phyloP scores from a whole-genome alignment of 2,113 vertebrate species.

The Chaenocephalus aceratus region DNA sequence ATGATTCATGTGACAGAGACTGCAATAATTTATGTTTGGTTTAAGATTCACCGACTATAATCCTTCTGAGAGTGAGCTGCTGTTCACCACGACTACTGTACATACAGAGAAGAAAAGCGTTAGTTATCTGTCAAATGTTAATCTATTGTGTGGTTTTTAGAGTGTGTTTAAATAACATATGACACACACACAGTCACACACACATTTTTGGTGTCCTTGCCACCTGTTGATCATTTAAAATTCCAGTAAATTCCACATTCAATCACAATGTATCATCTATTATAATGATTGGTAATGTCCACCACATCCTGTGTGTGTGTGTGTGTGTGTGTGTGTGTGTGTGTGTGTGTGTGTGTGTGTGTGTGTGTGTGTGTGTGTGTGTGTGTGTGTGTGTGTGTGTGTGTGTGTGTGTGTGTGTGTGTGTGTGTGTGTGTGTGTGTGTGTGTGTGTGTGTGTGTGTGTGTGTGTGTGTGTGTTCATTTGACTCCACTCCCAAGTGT shows the following conservation, averaged over 20 bases:
- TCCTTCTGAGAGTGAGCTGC: constrained; percentile 30
- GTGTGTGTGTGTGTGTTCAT: neutral
- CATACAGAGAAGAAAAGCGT: constrained; percentile 9
- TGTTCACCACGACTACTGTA: constrained; percentile 20
- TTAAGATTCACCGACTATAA: constrained; percentile 37
- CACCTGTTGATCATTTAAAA: constrained; percentile 73
- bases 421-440: neutral
- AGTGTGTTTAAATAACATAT: constrained; percentile 2
- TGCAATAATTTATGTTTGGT: constrained; percentile 30
- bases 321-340: neutral
- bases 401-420: neutral
- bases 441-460: neutral
- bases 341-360: constrained; percentile 2
- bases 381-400: too few species aligned
- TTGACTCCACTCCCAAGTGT: neutral
- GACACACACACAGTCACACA: constrained; percentile 25
- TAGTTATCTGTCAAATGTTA: neutral
- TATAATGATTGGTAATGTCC: constrained; percentile 44
- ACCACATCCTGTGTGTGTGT: neutral
- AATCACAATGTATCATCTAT: constrained; percentile 64
- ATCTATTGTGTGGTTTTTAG: neutral
- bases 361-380: neutral
- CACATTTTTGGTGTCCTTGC: constrained; percentile 20
- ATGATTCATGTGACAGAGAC: constrained; percentile 18
- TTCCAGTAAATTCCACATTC: constrained; percentile 63